A percentile compares a stretch with the other conserved stretches of the same genome.
These are phyloP conservation scores for Spatulosminthurus flaviceps DNA, from an alignment of 2,888 invertebrate species.

Conservation along the genomic window DNA sequence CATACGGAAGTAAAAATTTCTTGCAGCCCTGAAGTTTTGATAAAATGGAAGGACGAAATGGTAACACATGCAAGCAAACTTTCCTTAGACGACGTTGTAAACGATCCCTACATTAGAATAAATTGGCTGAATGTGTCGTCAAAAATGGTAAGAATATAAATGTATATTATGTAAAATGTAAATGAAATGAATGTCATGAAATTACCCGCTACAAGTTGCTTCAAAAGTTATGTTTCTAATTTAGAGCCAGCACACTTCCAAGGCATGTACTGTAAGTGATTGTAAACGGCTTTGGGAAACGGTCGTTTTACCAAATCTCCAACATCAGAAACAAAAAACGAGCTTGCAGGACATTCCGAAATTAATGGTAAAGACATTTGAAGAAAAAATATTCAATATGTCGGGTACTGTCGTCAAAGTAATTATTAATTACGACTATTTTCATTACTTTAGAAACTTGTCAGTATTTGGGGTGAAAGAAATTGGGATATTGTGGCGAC, in stretches of 20 bases:
- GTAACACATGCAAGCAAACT: not conserved
- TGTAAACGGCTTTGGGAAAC: constrained; percentile 25
- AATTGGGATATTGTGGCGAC: constrained; percentile 38
- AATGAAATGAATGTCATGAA: not conserved
- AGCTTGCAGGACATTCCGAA: not conserved
- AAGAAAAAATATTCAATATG: not conserved
- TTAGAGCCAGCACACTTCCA: not conserved
- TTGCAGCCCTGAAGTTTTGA: not conserved
- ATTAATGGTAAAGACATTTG: constrained; percentile 27
- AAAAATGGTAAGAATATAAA: constrained; percentile 37
- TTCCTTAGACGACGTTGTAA: constrained; percentile 11
- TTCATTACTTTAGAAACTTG: constrained; percentile 10
- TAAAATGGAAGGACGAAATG: constrained; percentile 26
- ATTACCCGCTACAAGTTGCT: too few species aligned
- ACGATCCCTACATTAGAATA: not conserved
- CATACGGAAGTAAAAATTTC: not conserved
- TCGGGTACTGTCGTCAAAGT: not conserved
- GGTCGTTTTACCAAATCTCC: constrained; percentile 21
- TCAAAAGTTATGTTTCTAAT: not conserved
- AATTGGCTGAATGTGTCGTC: constrained; percentile 35
- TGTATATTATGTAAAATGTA: not conserved
- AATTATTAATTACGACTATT: not conserved
- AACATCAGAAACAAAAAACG: not conserved
- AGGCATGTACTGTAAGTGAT: not conserved
- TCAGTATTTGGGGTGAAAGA: not conserved